A percentile compares a stretch with the other conserved stretches of the same genome.
These are phyloP conservation scores for Tetragnatha versicolor DNA, from an alignment of 1,140 invertebrate genomes.

Conservation along the genomic window DNA sequence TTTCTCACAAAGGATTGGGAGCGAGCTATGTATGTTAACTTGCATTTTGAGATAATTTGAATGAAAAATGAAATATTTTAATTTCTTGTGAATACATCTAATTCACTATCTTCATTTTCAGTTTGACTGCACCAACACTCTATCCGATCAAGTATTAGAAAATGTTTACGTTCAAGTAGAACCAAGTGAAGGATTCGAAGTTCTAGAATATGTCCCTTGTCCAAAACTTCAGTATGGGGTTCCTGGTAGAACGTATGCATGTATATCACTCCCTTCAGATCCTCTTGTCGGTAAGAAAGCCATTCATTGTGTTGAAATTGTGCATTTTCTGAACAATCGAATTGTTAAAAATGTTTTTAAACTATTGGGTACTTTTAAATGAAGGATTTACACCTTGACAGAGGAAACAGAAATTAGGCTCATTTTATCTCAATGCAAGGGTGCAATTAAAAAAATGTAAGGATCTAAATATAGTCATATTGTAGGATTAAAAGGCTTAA, in stretches of 20 bases:
- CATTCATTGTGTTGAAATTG: no score
- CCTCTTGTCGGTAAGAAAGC: slow-evolving; percentile 73
- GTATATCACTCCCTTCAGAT: slow-evolving; percentile 82
- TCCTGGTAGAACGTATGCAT: slow-evolving; percentile 84
- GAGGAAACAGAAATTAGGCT: no score
- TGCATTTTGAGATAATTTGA: no score
- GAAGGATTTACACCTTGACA: background rate
- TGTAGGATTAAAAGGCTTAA: no score
- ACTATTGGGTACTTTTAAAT: background rate
- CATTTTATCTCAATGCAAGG: no score
- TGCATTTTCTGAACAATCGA: no score
- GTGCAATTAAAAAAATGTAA: no score
- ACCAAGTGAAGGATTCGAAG: slow-evolving; percentile 77
- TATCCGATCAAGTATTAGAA: slow-evolving; percentile 93
- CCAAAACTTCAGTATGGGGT: slow-evolving; percentile 84
- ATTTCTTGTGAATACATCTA: no score
- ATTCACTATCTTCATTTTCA: slow-evolving; percentile 63
- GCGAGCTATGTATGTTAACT: no score
- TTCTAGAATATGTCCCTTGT: slow-evolving; percentile 78
- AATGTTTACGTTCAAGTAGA: slow-evolving; percentile 90
- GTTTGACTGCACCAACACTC: slow-evolving; percentile 95
- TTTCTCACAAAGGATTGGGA: no score
- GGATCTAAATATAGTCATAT: no score
- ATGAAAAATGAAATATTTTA: no score
- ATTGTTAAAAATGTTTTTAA: background rate